phyloP scores from a whole-genome alignment of 1,140 invertebrate species.

The Bombus superbus region DNA sequence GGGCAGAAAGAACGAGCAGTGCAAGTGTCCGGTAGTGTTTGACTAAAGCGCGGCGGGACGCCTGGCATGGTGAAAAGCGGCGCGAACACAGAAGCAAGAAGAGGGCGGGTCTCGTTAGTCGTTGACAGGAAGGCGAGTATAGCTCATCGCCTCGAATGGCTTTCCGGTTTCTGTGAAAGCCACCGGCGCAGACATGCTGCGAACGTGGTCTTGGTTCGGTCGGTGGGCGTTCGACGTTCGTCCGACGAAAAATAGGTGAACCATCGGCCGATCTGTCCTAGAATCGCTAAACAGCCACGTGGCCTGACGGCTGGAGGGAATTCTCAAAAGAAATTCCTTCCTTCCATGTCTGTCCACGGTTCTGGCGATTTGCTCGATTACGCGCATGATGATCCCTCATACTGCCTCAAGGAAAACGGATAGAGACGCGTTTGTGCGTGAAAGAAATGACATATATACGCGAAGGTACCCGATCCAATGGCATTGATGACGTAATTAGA shows the following conservation, averaged over 20 bases:
- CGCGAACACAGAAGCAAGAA: slow-evolving; percentile 45
- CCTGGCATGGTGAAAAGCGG: slow-evolving; percentile 61
- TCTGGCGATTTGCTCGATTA: slow-evolving; percentile 1
- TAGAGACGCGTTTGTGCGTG: background rate
- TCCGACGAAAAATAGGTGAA: slow-evolving; percentile 50
- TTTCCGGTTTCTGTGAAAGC: slow-evolving; percentile 72
- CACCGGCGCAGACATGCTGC: slow-evolving; percentile 58
- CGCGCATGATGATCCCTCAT: background rate
- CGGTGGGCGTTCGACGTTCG: slow-evolving; percentile 50
- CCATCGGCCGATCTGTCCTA: slow-evolving; percentile 41
- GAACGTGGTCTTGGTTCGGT: slow-evolving; percentile 45
- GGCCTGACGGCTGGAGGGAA: background rate
- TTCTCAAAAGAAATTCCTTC: background rate
- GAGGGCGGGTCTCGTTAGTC: slow-evolving; percentile 73
- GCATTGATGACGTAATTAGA: background rate
- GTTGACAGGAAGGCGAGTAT: slow-evolving; percentile 74
- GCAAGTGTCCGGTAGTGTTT: slow-evolving; percentile 59
- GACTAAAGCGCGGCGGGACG: slow-evolving; percentile 60
- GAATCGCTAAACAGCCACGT: slow-evolving; percentile 40
- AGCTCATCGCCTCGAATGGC: slow-evolving; percentile 67
- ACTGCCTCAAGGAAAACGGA: background rate
- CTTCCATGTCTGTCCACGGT: background rate
- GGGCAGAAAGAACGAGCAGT: slow-evolving; percentile 31
- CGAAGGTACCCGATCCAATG: background rate
- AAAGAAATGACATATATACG: background rate